Percentiles rank a stretch among this genome's conserved stretches.
phyloP scores from a whole-genome alignment of 2,113 vertebrate species.

The Uria aalge region DNA sequence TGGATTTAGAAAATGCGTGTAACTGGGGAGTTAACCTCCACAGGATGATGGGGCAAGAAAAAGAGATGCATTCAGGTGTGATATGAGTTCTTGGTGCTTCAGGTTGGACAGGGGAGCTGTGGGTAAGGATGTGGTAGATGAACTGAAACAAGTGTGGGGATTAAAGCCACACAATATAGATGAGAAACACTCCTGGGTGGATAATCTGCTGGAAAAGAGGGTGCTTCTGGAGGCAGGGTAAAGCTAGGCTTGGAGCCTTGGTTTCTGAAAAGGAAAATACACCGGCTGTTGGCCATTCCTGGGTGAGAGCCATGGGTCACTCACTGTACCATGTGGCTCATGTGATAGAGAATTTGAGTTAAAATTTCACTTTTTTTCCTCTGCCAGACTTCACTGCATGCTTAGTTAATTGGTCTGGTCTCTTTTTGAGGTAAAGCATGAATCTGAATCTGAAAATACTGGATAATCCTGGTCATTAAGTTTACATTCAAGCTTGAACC shows the following conservation, averaged over 20 bases:
- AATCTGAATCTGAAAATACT: background rate
- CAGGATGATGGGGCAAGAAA: background rate
- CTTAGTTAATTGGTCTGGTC: background rate
- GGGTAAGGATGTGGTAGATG: background rate
- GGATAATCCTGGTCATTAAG: background rate
- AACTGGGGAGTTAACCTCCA: background rate
- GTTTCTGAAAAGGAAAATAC: background rate
- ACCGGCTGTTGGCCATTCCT: background rate
- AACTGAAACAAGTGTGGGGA: background rate
- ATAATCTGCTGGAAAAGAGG: background rate
- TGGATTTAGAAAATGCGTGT: background rate
- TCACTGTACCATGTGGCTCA: background rate
- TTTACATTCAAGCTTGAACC: background rate
- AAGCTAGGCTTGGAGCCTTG: background rate
- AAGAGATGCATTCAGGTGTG: background rate
- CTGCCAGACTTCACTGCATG: background rate
- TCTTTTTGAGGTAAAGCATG: background rate
- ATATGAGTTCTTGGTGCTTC: background rate
- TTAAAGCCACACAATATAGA: background rate
- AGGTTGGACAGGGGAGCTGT: background rate
- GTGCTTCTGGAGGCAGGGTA: background rate
- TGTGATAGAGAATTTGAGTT: background rate
- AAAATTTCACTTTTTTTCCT: background rate
- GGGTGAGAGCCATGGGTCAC: background rate
- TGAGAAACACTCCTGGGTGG: background rate